phyloP scores from a whole-genome alignment of 2,113 vertebrate genomes.

The Chloebia gouldiae region DNA sequence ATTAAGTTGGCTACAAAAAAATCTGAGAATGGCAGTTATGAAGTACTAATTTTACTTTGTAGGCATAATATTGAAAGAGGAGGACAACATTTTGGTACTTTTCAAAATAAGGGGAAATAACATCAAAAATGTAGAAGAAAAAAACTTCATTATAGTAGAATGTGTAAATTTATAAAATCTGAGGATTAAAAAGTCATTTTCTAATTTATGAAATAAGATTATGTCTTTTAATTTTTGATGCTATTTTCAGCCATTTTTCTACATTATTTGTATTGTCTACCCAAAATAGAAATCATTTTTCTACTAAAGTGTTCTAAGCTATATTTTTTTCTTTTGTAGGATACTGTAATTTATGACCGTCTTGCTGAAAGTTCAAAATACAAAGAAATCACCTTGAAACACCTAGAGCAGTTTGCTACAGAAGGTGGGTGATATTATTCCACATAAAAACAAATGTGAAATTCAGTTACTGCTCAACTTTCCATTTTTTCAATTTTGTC shows the following conservation, averaged over 20 bases:
- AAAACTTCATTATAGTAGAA: neutral
- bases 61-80: neutral
- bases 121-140: neutral
- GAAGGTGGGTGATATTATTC: slow-evolving; percentile 80
- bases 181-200: neutral
- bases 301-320: neutral
- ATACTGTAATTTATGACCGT: slow-evolving; percentile 96
- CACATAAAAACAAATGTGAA: neutral
- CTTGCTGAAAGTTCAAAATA: slow-evolving; percentile 94
- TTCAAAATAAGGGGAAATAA: neutral
- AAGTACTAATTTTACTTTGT: neutral
- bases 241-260: neutral
- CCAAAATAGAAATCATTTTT: neutral
- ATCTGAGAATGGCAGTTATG: neutral
- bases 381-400: slow-evolving; percentile 98
- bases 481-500: neutral
- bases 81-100: neutral
- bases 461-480: neutral
- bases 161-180: neutral
- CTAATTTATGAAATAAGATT: neutral
- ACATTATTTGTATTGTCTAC: neutral
- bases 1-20: neutral
- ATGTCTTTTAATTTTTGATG: neutral
- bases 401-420: slow-evolving; percentile 97
- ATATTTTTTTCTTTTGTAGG: slow-evolving; percentile 76